These are phyloP conservation scores for Eriocheir sinensis DNA, from an alignment of 1,140 invertebrate genomes.

Conservation along the genomic window DNA sequence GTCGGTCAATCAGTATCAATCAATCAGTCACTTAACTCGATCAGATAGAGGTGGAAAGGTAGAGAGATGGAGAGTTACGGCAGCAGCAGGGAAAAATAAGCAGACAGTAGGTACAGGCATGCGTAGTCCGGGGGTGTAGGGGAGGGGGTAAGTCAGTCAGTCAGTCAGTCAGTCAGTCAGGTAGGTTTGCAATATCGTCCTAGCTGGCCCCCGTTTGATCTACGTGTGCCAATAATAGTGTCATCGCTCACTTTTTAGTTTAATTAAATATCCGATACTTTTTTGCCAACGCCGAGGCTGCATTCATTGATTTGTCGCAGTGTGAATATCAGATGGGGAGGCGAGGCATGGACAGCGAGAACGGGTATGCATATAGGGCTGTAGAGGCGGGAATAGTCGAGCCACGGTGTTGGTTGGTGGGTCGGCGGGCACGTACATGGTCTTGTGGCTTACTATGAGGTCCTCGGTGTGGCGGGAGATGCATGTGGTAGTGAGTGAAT, in stretches of 20 bases:
- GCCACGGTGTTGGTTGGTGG: too few relatives aligned
- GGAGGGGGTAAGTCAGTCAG: background rate
- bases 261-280: constrained; percentile 41
- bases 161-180: background rate
- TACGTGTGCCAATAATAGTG: constrained; percentile 24
- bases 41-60: background rate
- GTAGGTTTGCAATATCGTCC: background rate
- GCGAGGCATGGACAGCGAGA: too few relatives aligned
- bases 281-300: background rate
- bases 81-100: background rate
- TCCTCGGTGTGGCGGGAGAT: background rate
- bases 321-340: too few relatives aligned
- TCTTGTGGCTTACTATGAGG: background rate
- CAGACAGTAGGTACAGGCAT: too few relatives aligned
- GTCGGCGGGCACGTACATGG: too few relatives aligned
- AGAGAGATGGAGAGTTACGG: background rate
- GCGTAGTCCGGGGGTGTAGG: too few relatives aligned
- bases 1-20: too few relatives aligned
- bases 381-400: background rate
- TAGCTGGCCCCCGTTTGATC: background rate
- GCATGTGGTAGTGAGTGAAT: background rate
- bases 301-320: background rate
- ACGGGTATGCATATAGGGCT: background rate
- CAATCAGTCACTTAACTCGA: too few relatives aligned
- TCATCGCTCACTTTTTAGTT: background rate